A percentile compares a stretch with the other conserved stretches of the same genome.
Conservation (phyloP, 2,888 invertebrate genomes). For the Nezara viridula region DNA sequence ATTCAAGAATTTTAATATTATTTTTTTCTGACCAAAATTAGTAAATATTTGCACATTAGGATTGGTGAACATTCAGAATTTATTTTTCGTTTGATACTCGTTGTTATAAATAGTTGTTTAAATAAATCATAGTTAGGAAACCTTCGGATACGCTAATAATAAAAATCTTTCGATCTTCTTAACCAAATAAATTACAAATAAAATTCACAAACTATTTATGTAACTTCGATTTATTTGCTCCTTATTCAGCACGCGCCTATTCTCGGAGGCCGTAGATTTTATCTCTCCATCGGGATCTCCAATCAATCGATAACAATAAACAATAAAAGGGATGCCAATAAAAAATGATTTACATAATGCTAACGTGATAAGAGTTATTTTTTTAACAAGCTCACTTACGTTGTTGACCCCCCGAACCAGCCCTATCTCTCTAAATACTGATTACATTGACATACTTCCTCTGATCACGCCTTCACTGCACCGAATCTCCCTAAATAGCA, state of each 20-base stretch:
- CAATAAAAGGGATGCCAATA: constrained; percentile 25
- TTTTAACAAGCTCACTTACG: not conserved
- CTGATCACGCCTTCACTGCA: constrained; percentile 27
- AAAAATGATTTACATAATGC: constrained; percentile 18
- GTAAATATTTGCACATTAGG: no score
- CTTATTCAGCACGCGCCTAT: not conserved
- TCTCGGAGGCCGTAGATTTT: not conserved
- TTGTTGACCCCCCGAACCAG: constrained; percentile 22
- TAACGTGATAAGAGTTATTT: not conserved
- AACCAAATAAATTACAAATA: not conserved
- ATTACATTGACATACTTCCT: constrained; percentile 34
- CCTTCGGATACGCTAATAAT: no score
- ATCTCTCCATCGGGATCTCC: not conserved
- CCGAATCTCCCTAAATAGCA: not conserved
- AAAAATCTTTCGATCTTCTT: not conserved
- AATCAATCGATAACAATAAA: constrained; percentile 17
- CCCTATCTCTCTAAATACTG: not conserved
- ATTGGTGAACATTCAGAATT: no score
- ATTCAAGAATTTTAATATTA: no score
- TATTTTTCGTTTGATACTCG: no score
- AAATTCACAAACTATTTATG: not conserved
- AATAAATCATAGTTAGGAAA: no score
- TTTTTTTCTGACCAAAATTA: no score
- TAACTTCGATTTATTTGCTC: not conserved
- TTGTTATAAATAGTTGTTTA: no score